Percentiles rank a stretch among this genome's conserved stretches.
phyloP scores from a whole-genome alignment of 2,888 invertebrate genomes.

The Cataglyphis livida region DNA sequence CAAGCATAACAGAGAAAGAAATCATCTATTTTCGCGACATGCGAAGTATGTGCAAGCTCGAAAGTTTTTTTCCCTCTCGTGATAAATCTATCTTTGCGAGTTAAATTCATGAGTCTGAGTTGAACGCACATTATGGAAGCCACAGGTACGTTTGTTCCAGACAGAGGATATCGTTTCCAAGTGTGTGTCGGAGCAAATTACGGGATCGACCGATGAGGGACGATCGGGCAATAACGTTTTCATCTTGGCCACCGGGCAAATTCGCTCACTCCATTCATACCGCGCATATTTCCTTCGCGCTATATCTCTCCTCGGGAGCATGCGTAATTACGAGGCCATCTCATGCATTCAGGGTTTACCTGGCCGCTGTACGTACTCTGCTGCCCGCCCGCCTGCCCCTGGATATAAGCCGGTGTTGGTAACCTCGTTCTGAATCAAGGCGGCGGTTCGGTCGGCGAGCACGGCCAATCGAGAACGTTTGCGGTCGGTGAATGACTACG shows the following conservation, averaged over 20 bases:
- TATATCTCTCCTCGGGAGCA: constrained; percentile 44
- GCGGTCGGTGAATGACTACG: constrained; percentile 73
- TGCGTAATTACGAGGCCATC: constrained; percentile 61
- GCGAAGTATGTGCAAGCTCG: not conserved
- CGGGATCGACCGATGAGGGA: not conserved
- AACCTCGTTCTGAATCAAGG: constrained; percentile 75
- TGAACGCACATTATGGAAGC: not conserved
- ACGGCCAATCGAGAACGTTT: constrained; percentile 73
- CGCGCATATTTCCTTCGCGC: constrained; percentile 25
- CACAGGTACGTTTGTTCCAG: constrained; percentile 47
- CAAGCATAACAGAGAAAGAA: not conserved
- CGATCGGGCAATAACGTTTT: not conserved
- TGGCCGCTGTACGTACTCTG: constrained; percentile 24
- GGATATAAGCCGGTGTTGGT: constrained; percentile 54
- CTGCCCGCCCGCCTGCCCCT: constrained; percentile 37
- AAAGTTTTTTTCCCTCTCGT: not conserved
- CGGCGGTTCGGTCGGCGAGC: constrained; percentile 71
- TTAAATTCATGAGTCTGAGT: not conserved
- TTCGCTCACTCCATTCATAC: constrained; percentile 31
- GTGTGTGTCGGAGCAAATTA: not conserved
- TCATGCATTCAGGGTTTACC: constrained; percentile 64
- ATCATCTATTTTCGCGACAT: not conserved
- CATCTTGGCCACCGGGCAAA: constrained; percentile 10
- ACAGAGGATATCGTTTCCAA: not conserved
- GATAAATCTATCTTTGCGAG: not conserved